These are phyloP conservation scores for Ceratosolen solmsi DNA, from an alignment of 1,140 invertebrate genomes.

Conservation along the genomic window DNA sequence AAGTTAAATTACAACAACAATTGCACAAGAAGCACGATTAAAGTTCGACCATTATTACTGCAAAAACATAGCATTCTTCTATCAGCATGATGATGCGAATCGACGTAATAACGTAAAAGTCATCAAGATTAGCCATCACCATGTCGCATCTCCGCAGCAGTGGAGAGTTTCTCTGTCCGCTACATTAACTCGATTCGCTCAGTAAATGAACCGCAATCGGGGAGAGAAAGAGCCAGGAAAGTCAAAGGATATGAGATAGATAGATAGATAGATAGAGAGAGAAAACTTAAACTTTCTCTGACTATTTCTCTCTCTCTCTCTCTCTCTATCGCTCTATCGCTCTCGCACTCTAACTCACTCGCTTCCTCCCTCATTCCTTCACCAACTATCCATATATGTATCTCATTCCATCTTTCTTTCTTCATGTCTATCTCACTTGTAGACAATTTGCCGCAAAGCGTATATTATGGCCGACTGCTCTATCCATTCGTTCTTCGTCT, in stretches of 20 bases:
- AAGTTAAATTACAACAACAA: constrained; percentile 8
- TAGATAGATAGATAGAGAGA: background rate
- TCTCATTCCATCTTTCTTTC: constrained; percentile 7
- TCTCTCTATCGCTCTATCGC: too few relatives aligned
- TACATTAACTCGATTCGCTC: constrained; percentile 51
- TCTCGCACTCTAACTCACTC: too few relatives aligned
- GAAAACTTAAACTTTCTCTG: too few relatives aligned
- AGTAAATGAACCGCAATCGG: constrained; percentile 48
- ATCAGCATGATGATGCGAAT: constrained; percentile 48
- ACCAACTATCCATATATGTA: background rate
- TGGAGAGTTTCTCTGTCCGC: constrained; percentile 17
- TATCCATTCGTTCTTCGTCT: constrained; percentile 39
- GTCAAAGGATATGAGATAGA: background rate
- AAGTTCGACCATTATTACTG: constrained; percentile 11
- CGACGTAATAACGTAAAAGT: constrained; percentile 46
- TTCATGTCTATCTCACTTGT: background rate
- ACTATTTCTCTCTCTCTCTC: too few relatives aligned
- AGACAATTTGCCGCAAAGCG: constrained; percentile 33
- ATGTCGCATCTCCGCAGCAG: constrained; percentile 13
- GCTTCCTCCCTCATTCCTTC: constrained; percentile 8
- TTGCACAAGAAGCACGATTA: constrained; percentile 32
- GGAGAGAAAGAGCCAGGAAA: background rate
- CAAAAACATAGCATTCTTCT: constrained; percentile 11
- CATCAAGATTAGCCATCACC: constrained; percentile 39
- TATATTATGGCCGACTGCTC: constrained; percentile 43